phyloP scores from a whole-genome alignment of 2,888 invertebrate species.

The Mesorhabditis sp. region DNA sequence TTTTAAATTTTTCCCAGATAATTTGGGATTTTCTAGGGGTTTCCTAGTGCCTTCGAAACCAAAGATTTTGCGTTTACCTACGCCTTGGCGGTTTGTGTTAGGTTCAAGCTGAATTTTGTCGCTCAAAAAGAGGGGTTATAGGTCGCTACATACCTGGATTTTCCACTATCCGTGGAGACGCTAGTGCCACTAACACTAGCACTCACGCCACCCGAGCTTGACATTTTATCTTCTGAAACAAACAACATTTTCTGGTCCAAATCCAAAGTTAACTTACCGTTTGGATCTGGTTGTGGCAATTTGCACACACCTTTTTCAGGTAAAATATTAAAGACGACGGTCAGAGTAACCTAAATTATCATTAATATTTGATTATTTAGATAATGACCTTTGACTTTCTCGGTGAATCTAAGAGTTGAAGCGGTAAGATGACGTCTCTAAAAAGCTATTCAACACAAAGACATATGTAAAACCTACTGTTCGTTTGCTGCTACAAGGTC shows the following conservation, averaged over 20 bases:
- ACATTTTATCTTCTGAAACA: neutral
- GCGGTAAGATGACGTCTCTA: slow-evolving; percentile 6
- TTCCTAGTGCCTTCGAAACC: too few relatives aligned
- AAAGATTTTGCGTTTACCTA: too few relatives aligned
- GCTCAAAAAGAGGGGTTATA: too few relatives aligned
- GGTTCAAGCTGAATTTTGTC: too few relatives aligned
- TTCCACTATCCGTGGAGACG: slow-evolving; percentile 4
- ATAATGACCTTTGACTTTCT: neutral
- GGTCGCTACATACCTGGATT: neutral
- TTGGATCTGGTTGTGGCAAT: neutral
- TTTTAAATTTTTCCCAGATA: too few relatives aligned
- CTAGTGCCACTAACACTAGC: neutral
- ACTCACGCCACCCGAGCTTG: neutral
- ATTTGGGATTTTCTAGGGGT: too few relatives aligned
- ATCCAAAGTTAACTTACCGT: neutral
- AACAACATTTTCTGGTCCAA: neutral
- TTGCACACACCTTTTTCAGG: neutral
- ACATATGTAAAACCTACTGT: neutral
- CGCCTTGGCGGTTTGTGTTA: too few relatives aligned
- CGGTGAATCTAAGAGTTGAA: neutral
- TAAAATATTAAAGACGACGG: slow-evolving; percentile 3
- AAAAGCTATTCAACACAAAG: neutral
- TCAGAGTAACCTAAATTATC: neutral
- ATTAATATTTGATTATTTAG: neutral
- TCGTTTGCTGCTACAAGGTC: neutral